Evolutionary conservation across 1,140 invertebrate species (phyloP).

Genomic region (Brachystomella parvula): DNA sequence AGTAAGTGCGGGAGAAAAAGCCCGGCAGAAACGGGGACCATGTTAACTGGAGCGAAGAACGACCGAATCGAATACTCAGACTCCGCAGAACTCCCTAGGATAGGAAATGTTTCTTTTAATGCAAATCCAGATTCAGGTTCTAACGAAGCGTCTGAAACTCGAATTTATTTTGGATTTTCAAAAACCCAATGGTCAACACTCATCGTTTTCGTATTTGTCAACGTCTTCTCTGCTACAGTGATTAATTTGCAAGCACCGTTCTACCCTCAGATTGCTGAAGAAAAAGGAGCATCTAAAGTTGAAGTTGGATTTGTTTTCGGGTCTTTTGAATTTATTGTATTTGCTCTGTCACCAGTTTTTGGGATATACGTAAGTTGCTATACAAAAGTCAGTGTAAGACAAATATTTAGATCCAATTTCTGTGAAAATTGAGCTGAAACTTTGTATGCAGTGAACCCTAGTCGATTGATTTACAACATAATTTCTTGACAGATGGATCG

Average conservation of each 20-base stretch:
- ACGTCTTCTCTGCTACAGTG: slow-evolving; percentile 80
- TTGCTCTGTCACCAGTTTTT: slow-evolving; percentile 77
- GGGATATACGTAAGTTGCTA: slow-evolving; percentile 67
- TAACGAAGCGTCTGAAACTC: too few relatives aligned
- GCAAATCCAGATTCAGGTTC: too few relatives aligned
- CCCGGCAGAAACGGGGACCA: too few relatives aligned
- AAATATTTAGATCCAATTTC: background rate
- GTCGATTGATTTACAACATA: too few relatives aligned
- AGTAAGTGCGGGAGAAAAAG: too few relatives aligned
- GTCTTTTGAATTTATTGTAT: slow-evolving; percentile 84
- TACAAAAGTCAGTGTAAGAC: background rate
- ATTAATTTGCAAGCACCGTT: slow-evolving; percentile 65
- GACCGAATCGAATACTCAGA: too few relatives aligned
- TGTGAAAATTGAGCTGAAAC: background rate
- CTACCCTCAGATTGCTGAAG: slow-evolving; percentile 58
- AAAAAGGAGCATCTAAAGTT: slow-evolving; percentile 73
- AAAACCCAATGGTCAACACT: slow-evolving; percentile 72
- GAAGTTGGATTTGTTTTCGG: slow-evolving; percentile 89
- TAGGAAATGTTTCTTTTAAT: too few relatives aligned
- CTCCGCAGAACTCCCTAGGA: too few relatives aligned
- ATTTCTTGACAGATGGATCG: slow-evolving; percentile 61
- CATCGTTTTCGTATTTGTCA: slow-evolving; percentile 72
- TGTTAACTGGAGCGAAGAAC: too few relatives aligned
- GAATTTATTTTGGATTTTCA: slow-evolving; percentile 52
- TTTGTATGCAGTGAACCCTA: background rate